These are phyloP conservation scores for Spongilla lacustris DNA, from an alignment of 37 sponge, comb jelly and placozoan genomes.

Conservation along the genomic window DNA sequence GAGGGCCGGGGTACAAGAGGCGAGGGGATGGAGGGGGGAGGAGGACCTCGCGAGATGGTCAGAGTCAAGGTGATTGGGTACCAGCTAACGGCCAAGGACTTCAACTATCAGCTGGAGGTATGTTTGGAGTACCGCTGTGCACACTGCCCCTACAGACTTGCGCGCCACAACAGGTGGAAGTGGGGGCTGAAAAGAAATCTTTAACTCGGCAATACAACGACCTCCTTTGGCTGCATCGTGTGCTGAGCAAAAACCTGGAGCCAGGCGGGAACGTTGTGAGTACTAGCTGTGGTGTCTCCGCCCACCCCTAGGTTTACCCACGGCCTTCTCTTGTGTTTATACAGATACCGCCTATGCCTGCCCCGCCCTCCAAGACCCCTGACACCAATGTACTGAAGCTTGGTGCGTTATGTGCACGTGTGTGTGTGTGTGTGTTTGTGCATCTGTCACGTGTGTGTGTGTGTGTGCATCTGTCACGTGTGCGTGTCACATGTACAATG, in stretches of 20 bases:
- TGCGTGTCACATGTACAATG: too few species aligned
- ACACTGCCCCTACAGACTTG: too few species aligned
- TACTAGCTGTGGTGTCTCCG: neutral
- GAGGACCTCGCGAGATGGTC: conserved; percentile 24
- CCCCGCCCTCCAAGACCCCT: conserved; percentile 39
- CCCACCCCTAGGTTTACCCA: too few species aligned
- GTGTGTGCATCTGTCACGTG: conserved; percentile 30
- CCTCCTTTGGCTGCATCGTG: conserved; percentile 55
- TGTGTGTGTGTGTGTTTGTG: conserved; percentile 21
- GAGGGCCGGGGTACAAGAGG: neutral
- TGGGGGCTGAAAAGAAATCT: conserved; percentile 12
- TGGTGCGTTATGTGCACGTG: neutral
- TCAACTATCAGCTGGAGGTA: conserved; percentile 36
- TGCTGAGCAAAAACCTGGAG: conserved; percentile 16
- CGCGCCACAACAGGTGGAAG: conserved; percentile 15
- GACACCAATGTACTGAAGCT: conserved; percentile 27
- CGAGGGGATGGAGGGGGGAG: neutral
- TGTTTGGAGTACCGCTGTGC: too few species aligned
- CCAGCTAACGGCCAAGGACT: conserved; percentile 21
- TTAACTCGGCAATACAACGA: conserved; percentile 62
- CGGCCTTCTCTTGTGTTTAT: too few species aligned
- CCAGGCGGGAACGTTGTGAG: conserved; percentile 70
- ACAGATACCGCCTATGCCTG: conserved; percentile 58
- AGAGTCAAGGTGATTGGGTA: conserved; percentile 22
- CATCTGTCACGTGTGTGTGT: conserved; percentile 35